phyloP scores from a whole-genome alignment of 2,113 vertebrate genomes.

The Eidolon helvum region DNA sequence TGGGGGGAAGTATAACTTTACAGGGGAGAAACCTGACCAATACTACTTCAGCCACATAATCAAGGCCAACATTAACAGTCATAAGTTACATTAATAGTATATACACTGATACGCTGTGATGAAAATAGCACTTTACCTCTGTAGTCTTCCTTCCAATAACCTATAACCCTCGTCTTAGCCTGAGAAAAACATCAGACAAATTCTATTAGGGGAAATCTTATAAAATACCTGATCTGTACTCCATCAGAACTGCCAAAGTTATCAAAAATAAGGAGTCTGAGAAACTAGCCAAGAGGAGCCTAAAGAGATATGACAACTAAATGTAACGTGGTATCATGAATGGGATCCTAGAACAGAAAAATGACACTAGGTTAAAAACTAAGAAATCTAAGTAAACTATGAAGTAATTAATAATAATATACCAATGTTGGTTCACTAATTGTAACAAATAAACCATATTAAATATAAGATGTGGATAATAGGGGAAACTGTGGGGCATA shows the following conservation, averaged over 20 bases:
- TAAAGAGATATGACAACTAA: not conserved
- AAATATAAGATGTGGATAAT: slow-evolving; percentile 1
- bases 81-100: not conserved
- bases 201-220: not conserved
- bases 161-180: not conserved
- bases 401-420: not conserved
- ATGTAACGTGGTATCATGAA: not conserved
- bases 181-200: not conserved
- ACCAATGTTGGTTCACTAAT: not conserved
- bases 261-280: slow-evolving; percentile 1
- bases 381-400: not conserved
- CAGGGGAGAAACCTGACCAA: not conserved
- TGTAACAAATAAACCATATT: not conserved
- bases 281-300: not conserved
- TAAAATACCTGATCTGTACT: not conserved
- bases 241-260: not conserved
- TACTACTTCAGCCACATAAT: not conserved
- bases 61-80: not conserved
- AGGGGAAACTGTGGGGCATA: not conserved
- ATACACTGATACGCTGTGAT: not conserved
- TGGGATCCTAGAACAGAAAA: not conserved
- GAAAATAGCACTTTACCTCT: not conserved
- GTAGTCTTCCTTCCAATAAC: not conserved
- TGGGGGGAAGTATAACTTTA: not conserved
- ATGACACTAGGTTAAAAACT: not conserved